phyloP scores from a whole-genome alignment of 2,797 vertebrate species.

The Dermochelys coriacea region DNA sequence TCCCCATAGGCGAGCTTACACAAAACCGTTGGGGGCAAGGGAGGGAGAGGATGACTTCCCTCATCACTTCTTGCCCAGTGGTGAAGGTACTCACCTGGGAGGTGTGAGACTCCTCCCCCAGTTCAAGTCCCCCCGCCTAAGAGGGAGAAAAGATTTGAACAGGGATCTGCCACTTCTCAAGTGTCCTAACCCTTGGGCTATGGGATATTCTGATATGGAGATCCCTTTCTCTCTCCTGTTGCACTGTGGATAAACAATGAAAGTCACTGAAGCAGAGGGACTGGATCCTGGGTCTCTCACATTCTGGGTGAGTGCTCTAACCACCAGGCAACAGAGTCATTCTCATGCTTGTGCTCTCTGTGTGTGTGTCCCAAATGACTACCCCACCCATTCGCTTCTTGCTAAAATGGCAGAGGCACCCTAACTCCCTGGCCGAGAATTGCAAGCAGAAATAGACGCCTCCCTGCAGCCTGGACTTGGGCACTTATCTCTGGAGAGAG shows the following conservation, averaged over 20 bases:
- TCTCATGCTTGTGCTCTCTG: not conserved
- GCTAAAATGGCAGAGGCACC: not conserved
- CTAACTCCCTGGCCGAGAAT: not conserved
- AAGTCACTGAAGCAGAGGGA: not conserved
- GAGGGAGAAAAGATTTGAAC: not conserved
- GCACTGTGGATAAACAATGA: not conserved
- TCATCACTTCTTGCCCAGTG: not conserved
- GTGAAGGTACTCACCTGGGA: not conserved
- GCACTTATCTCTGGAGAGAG: not conserved
- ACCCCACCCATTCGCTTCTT: not conserved
- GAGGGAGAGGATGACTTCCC: not conserved
- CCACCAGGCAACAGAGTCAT: not conserved
- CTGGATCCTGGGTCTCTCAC: not conserved
- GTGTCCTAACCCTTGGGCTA: not conserved
- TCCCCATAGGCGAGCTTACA: not conserved
- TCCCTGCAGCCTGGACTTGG: not conserved
- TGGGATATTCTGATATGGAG: not conserved
- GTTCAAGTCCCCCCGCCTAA: not conserved
- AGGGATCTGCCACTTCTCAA: not conserved
- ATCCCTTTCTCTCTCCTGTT: not conserved
- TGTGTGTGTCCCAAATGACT: not conserved
- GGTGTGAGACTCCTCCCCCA: not conserved
- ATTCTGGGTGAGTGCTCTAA: not conserved
- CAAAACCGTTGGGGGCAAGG: not conserved
- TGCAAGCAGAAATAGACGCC: not conserved